These are phyloP conservation scores for Diploscapter pachys DNA, from an alignment of 1,140 invertebrate genomes.

Conservation along the genomic window DNA sequence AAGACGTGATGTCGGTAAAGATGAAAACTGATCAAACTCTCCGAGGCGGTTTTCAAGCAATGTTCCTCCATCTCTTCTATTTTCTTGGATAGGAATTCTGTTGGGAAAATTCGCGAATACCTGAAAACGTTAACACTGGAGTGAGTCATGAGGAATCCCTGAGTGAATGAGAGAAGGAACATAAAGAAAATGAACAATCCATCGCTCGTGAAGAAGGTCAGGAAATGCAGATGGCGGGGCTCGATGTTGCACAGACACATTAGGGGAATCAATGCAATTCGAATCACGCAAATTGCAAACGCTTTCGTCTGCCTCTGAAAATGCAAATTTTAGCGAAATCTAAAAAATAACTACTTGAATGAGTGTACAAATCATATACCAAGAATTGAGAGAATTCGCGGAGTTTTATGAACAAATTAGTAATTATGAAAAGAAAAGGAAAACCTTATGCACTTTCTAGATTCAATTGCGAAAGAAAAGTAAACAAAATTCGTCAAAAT, in stretches of 20 bases:
- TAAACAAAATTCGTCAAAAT: too few species aligned
- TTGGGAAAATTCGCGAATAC: background rate
- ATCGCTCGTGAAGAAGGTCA: slow-evolving; percentile 25
- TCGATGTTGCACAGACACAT: slow-evolving; percentile 27
- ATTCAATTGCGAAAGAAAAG: too few species aligned
- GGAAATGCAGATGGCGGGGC: slow-evolving; percentile 12
- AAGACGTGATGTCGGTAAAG: slow-evolving; percentile 16
- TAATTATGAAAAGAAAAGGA: too few species aligned
- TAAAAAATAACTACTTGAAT: background rate
- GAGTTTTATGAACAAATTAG: too few species aligned
- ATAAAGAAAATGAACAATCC: slow-evolving; percentile 27
- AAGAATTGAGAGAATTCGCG: too few species aligned
- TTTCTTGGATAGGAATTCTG: background rate
- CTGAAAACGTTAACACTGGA: background rate
- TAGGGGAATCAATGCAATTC: slow-evolving; percentile 22
- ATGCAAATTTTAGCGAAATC: slow-evolving; percentile 4
- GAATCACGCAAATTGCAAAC: background rate
- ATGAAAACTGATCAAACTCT: slow-evolving; percentile 3
- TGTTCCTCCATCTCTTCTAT: background rate
- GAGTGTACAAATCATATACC: background rate
- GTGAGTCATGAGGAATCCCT: slow-evolving; percentile 20
- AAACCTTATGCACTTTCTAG: too few species aligned
- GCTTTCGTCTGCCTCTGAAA: background rate
- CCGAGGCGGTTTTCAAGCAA: slow-evolving; percentile 7
- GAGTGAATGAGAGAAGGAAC: slow-evolving; percentile 16